Evolutionary conservation across 2,113 vertebrate species (phyloP), one percentile per base, ranked within the genome.

Genomic region (Toxotes jaculatrix): DNA sequence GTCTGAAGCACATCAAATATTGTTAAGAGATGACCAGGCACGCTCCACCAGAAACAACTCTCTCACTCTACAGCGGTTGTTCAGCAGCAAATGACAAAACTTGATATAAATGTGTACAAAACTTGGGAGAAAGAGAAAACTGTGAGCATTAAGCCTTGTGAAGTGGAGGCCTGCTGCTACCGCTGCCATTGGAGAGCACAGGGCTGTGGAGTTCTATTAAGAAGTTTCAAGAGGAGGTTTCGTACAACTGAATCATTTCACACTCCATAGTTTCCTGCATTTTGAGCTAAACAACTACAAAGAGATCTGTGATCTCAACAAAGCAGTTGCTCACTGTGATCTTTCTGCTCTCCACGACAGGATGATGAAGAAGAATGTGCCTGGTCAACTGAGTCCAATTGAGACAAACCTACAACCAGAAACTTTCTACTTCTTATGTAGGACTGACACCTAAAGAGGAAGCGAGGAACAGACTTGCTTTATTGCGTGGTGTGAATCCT

Each of bases 181-280:
- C 62, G 45, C 65, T 63, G 36, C 62, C 47, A 53, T 66, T 17
- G 21, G 4, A 73, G 36, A 49, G 61, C 0, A 47, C 7, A n/a
- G 67, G 71, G 32, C 19, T 36, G 27, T 9, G 0, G 32, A 69
- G 19, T 19, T 60, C 34, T 21, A 63, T 10, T 16, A 64, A 36
- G 13, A 64, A 36, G 78, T 53, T 53, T 68, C 19, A 69, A 82
- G 38, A 61, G 0, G 40, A 34, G 21, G 45, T 72, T 23, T 49
- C 43, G 64, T 76, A 73, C 81, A 71, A 79, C 43, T 23, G 32
- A 68, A 43, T 79, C 36, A 80, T 89, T 90, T 91, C 84, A 89
- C 84, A 73, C 80, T 83, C 47, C 40, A 73, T 5, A 42, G 87
- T 47, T 27, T 78, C 45, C 47, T 53, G 32, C 55, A 68, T 79